Base-by-base conservation (phyloP, 2,888 invertebrate genomes). In the Saturnia pavonia region DNA sequence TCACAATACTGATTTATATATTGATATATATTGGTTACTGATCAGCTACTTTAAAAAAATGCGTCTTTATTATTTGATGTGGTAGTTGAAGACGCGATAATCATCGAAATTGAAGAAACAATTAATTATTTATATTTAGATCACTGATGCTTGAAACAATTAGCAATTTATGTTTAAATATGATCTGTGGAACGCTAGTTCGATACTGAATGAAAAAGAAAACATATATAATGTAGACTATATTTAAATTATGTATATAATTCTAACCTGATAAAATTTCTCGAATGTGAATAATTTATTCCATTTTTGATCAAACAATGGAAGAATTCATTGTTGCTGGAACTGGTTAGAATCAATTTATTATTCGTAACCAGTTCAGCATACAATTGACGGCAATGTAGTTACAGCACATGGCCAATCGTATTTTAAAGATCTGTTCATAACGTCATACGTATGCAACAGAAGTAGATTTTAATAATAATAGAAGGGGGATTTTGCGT, bases 321-420 rank as follows among this genome's bases (percentile, higher is more conserved):
- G 48, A 34, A 45, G 69, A 42, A 69, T 67, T 67, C 66, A 67
- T 45, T 16, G 67, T 51, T 68, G 71, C 66, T 63, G 63, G 71
- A 74, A 76, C 80, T 75, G 77, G 76, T 78, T 78, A 71, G 75
- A 73, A 72, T 77, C 73, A 78, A 78, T 80, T 77, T 75, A 77
- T 75, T 76, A 76, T 76, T 80, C 72, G 74, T 65, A 80, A 79
- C 82, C 81, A 77, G 82, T 80, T 80, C 57, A 60, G 57, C 19
- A 60, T 27, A 60, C 57, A 60, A 60, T 60, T 60, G 57, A 25
- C 25, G 14, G 25, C 27, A 60, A 60, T 27, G 27, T 1, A 60
- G 57, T 60, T 60, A 60, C 57, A 60, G 27, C 57, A 60, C 19
- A 27, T 60, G 57, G 14, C 27, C 57, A 27, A 60, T 60, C 27